phyloP scores from a whole-genome alignment of 2,113 vertebrate genomes.

The Urocynchramus pylzowi region DNA sequence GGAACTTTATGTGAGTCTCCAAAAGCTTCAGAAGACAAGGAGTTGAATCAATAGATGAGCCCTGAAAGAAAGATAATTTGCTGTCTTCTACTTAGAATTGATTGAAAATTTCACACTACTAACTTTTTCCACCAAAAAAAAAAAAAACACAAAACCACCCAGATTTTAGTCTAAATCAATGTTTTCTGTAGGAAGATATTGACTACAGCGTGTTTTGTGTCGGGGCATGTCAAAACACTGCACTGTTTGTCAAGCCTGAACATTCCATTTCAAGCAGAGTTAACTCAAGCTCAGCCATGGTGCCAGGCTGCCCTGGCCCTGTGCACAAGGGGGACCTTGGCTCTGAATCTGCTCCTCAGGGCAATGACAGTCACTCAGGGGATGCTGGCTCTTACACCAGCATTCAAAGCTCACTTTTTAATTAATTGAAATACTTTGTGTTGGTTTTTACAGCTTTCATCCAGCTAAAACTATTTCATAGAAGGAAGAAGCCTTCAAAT shows the following conservation, averaged over 20 bases:
- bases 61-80: background rate
- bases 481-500: background rate
- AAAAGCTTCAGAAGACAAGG: background rate
- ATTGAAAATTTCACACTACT: background rate
- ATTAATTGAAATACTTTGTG: background rate
- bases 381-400: background rate
- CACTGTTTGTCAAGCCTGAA: background rate
- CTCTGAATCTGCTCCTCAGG: background rate
- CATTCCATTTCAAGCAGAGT: background rate
- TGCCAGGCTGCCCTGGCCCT: background rate
- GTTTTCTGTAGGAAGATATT: background rate
- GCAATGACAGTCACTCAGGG: background rate
- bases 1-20: background rate
- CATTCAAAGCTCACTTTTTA: background rate
- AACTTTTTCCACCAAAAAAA: background rate
- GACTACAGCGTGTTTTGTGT: background rate
- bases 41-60: background rate
- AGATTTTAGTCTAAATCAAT: background rate
- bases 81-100: background rate
- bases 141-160: too few species aligned
- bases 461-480: background rate
- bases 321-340: fast-evolving
- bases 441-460: background rate
- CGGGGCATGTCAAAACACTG: background rate
- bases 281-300: background rate